Evolutionary conservation across 2,888 invertebrate species (phyloP), one percentile per base, ranked within the genome.

Genomic region (Nineta flava): DNA sequence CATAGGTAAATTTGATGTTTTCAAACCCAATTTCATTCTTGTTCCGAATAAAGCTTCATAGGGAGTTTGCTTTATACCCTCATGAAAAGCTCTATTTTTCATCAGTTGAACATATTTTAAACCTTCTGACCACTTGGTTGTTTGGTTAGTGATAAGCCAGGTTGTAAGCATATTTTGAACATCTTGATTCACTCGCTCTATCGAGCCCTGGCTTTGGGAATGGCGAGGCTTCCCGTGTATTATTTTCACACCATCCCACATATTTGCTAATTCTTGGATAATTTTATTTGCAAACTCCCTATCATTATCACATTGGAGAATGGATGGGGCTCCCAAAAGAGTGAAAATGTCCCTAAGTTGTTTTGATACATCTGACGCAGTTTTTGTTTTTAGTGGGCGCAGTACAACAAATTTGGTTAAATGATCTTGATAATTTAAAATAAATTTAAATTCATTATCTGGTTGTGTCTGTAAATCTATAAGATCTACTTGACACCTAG

Each of bases 21-120:
- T 53, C 55, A 55, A 53, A 49, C 55, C 54, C 51, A 53, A 56
- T 57, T 56, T 59, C 55, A 53, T 51, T 53, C 56, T 53, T 52
- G 54, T 52, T 47, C 60, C 59, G 55, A 61, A 59, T 55, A 57
- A 47, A 48, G 32, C 32, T 10, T 32, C 32, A 32, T 9, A 32
- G 9, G 32, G 32, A 7, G 32, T 9, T 32, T 32, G 32, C 10
- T 10, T 7, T 32, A 32, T 32, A 10, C 32, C 32, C 7, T 32
- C 9, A 32, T 32, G 32, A 10, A 9, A 32, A 9, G 32, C 32
- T 7, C 32, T 9, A 32, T 32, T 32, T 32, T 32, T 32, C 32
- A 9, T 7, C 32, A 32, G 32, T 32, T 32, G 32, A 32, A 7
- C 7, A 10, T 9, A 32, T 32, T 10, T 7, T 7, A 32, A 10